Evolutionary conservation across 2,888 invertebrate genomes (phyloP).

Genomic region (Acanthococcus lagerstroemiae): DNA sequence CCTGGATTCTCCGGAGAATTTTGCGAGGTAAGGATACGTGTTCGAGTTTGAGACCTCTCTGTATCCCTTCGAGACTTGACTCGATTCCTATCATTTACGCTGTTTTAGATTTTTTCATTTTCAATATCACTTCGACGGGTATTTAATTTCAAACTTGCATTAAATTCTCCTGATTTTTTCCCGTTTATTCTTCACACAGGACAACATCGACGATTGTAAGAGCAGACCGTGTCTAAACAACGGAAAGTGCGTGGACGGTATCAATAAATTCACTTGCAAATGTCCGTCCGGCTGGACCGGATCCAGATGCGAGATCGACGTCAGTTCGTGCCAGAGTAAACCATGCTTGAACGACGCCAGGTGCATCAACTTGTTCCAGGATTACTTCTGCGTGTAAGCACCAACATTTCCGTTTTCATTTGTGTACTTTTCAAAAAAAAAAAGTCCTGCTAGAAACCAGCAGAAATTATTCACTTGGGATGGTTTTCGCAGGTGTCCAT

Average conservation of each 20-base stretch:
- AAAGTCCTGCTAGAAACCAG: not conserved
- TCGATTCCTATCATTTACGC: too few species aligned
- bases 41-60: not conserved
- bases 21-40: conserved; percentile 36
- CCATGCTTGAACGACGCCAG: conserved; percentile 89
- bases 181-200: conserved; percentile 37
- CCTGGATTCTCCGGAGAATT: conserved; percentile 73
- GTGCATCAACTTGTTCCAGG: conserved; percentile 85
- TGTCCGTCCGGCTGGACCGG: conserved; percentile 84
- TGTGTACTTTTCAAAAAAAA: not conserved
- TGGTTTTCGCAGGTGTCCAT: conserved; percentile 58
- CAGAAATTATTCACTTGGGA: conserved; percentile 8
- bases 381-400: conserved; percentile 81
- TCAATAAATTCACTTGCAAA: conserved; percentile 70
- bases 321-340: conserved; percentile 71
- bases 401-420: not conserved
- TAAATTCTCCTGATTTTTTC: not conserved
- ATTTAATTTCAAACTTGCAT: not conserved
- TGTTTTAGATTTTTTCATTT: too few species aligned
- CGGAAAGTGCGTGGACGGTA: conserved; percentile 76
- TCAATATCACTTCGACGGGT: too few species aligned
- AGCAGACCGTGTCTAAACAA: conserved; percentile 78
- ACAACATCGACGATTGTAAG: conserved; percentile 77
- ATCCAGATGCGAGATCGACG: conserved; percentile 70
- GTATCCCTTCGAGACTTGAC: not conserved